Conservation (phyloP, 1,140 invertebrate species). For the Ips nitidus region DNA sequence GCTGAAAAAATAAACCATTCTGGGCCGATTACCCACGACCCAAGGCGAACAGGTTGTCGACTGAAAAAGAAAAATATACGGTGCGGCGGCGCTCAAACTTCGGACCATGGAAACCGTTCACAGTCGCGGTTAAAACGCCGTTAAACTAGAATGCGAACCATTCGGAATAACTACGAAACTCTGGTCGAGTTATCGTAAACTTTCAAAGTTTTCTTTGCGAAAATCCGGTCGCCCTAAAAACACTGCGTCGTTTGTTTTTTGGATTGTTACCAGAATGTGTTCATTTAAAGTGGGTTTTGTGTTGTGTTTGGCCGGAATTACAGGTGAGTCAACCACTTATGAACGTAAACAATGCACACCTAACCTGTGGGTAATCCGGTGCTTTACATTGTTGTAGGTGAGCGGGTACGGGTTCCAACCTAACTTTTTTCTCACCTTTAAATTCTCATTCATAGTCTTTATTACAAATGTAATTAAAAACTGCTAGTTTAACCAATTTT, state of each 20-base stretch:
- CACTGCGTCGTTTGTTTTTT: neutral
- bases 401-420: neutral
- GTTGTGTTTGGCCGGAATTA: neutral
- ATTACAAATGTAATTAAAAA: neutral
- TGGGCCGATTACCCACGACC: too few relatives aligned
- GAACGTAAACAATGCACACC: constrained; percentile 13
- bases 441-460: neutral
- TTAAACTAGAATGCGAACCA: neutral
- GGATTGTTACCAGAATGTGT: neutral
- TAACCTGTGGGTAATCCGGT: neutral
- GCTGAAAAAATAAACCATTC: too few relatives aligned
- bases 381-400: constrained; percentile 2
- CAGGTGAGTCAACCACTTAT: constrained; percentile 6
- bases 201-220: neutral
- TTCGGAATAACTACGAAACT: neutral
- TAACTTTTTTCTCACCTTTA: neutral
- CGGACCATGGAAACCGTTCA: too few relatives aligned
- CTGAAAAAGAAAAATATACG: too few relatives aligned
- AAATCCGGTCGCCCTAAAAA: neutral
- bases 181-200: neutral
- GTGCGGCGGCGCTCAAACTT: too few relatives aligned
- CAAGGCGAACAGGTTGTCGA: too few relatives aligned
- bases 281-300: neutral
- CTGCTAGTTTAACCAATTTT: neutral
- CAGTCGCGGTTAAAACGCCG: neutral